A percentile compares a stretch with the other conserved stretches of the same genome.
Evolutionary conservation across 2,797 vertebrate genomes (phyloP).

Genomic region (Diceros bicornis): DNA sequence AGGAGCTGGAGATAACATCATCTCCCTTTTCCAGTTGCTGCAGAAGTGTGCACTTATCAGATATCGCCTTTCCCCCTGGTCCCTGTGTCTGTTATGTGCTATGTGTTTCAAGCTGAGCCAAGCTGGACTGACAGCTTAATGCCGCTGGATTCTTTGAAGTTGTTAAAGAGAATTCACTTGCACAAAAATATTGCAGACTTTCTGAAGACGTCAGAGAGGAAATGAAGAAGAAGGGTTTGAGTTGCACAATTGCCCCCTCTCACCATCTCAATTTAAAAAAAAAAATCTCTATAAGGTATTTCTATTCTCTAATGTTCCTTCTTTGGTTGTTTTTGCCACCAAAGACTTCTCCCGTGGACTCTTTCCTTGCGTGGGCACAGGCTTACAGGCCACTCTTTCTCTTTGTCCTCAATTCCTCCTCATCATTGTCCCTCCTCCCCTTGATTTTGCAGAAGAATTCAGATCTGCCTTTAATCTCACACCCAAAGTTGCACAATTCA

Average conservation of each 20-base stretch:
- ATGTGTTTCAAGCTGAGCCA: neutral
- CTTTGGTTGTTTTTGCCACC: neutral
- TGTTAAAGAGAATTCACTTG: neutral
- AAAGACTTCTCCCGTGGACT: neutral
- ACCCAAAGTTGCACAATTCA: constrained; percentile 8
- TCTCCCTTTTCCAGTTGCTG: neutral
- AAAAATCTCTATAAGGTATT: neutral
- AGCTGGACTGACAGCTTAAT: neutral
- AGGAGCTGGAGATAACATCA: neutral
- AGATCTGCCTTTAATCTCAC: neutral
- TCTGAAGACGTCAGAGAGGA: neutral
- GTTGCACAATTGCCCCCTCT: neutral
- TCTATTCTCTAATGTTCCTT: neutral
- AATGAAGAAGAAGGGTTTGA: neutral
- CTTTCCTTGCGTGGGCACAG: neutral
- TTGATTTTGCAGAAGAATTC: neutral
- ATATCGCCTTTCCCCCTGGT: neutral
- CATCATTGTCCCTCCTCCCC: neutral
- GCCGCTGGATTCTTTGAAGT: neutral
- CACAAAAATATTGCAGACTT: neutral
- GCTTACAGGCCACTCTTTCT: neutral
- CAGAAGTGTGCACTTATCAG: fast-evolving
- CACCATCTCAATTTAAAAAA: neutral
- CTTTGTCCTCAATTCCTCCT: neutral
- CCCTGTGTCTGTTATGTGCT: neutral